These are phyloP conservation scores for Riparia riparia DNA, from an alignment of 2,113 vertebrate species.

Conservation along the genomic window DNA sequence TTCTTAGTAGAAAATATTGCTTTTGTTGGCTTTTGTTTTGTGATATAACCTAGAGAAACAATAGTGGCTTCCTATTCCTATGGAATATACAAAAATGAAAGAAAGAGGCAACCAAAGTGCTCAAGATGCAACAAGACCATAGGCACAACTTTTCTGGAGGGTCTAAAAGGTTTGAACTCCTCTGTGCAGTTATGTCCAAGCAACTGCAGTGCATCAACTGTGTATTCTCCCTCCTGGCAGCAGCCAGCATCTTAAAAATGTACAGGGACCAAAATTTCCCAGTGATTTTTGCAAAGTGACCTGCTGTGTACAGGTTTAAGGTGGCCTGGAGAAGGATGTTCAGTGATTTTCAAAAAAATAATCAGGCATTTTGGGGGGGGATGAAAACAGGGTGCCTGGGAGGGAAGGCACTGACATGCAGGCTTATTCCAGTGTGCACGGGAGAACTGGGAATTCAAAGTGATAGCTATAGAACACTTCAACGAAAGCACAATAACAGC, in stretches of 20 bases:
- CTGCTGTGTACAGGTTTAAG: background rate
- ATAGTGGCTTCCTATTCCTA: background rate
- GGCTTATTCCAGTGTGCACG: background rate
- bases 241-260: background rate
- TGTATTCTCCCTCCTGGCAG: background rate
- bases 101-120: background rate
- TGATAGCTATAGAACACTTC: background rate
- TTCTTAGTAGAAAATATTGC: background rate
- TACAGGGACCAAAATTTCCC: background rate
- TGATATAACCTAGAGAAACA: background rate
- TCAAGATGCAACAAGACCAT: background rate
- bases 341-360: background rate
- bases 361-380: background rate
- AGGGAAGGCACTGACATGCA: background rate
- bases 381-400: background rate
- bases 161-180: background rate
- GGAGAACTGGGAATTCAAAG: background rate
- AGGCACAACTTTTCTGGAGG: background rate
- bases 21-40: background rate
- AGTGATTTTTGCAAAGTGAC: background rate
- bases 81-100: background rate
- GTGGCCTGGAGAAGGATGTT: background rate
- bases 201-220: accelerated
- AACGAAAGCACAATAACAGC: background rate
- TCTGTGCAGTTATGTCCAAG: background rate